Base-by-base conservation (phyloP, 2,888 invertebrate species). In the Melinopterus prodromus region DNA sequence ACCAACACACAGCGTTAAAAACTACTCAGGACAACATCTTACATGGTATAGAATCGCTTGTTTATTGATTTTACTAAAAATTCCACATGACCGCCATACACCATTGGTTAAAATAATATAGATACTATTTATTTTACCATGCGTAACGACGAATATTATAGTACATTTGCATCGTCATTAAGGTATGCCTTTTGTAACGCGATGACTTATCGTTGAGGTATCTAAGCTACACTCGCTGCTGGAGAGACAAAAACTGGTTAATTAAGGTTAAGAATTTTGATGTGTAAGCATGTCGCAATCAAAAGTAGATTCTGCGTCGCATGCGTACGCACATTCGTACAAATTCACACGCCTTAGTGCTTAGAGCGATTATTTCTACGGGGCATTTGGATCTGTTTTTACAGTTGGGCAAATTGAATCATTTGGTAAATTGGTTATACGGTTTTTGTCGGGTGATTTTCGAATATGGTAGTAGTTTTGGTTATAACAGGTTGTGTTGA, bases 251-350 rank as follows among this genome's bases (percentile, higher is more conserved):
- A 53, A 53, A 53, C 2, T 53, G 7, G 12, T 53, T 53, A 53
- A 53, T 53, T 53, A 53, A 53, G 53, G 53, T 53, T 53, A 53
- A 53, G 53, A 53, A 53, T 53, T 53, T 53, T 53, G 53, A 53
- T 53, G 53, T 53, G 53, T 53, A 53, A 53, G 53, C 53, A 53
- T 53, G 53, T 53, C 53, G 53, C 12, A 53, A 53, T 53, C 53
- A 53, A 53, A 53, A 12, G 53, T 53, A 9, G 53, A 53, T 53
- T 53, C 53, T 53, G 12, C 9, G 53, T 53, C 5, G 53, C 53
- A 53, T 53, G 53, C 53, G 53, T 53, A 53, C 53, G 53, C 9
- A 9, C 53, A 53, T 53, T 53, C 1, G 53, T 53, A 53, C 5
- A 53, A 53, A 53, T 53, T 53, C 53, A 53, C 53, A 53, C 7